Evolutionary conservation across 2,797 vertebrate species (phyloP), one percentile per base, ranked within the genome.

Genomic region (Capromys pilorides): DNA sequence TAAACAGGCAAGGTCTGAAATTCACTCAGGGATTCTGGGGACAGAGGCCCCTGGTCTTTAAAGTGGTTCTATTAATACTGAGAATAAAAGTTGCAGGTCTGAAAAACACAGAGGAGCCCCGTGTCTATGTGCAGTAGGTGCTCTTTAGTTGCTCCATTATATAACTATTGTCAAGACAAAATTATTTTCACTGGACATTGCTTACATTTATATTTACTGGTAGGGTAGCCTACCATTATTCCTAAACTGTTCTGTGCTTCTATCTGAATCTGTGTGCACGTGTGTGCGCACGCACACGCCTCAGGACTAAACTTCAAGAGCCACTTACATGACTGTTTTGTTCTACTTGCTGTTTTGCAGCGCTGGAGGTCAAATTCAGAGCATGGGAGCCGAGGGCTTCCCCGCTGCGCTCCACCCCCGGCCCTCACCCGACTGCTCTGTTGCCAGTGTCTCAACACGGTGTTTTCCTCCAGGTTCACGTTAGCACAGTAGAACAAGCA

Each of bases 21-120:
- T 45, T 24, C 83, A 64, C 64, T 86, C 85, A 90, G 49, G 61
- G 24, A 19, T 82, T 95, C 2, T 71, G 80, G 92, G 41, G 62
- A 92, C 18, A 79, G 39, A 90, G 31, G 81, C 33, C 31, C 78
- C n/a, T 88, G n/a, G 61, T 9, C 51, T 91, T 12, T 28, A 77
- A 88, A 75, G 49, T 49, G 67, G n/a, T 19, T 64, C 82, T 78
- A 14, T 90, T 49, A 80, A 73, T 22, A 92, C 0, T 36, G 10
- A 92, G 90, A 94, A 90, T 64, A 83, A 92, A 95, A 28, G 77
- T 84, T 24, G 57, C 9, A 94, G 73, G 79, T 24, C 31, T 86
- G 73, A 85, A 86, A 22, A 84, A 79, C 31, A 83, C 36, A 84
- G 90, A 75, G 21, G 79, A 87, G 57, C 33, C 86, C 36, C 59